Percentiles rank a stretch among this genome's conserved stretches.
These are phyloP conservation scores for Rutpela maculata DNA, from an alignment of 2,888 invertebrate genomes.

Conservation along the genomic window DNA sequence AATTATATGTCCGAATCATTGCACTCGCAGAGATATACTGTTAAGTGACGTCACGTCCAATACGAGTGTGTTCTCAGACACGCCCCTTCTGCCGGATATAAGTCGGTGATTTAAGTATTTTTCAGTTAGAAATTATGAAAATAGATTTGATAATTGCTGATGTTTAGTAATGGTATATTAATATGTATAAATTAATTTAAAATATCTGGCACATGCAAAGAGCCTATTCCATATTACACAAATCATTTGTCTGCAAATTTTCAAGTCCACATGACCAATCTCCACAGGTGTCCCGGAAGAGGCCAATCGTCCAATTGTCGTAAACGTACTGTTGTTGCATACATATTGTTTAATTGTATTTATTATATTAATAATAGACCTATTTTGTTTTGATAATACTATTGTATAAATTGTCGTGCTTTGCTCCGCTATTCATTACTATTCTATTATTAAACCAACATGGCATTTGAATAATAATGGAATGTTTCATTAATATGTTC, in stretches of 20 bases:
- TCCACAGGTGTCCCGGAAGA: constrained; percentile 46
- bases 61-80: too few species aligned
- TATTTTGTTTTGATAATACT: constrained; percentile 12
- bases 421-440: constrained; percentile 19
- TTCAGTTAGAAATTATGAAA: too few species aligned
- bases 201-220: too few species aligned
- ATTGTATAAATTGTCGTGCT: constrained; percentile 20
- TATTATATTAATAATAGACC: constrained; percentile 33
- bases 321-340: constrained; percentile 24
- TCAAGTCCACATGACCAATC: not conserved
- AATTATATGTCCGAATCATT: too few species aligned
- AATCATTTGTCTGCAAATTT: not conserved
- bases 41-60: too few species aligned
- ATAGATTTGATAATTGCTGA: too few species aligned
- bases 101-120: too few species aligned
- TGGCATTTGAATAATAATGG: constrained; percentile 24
- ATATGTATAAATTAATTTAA: too few species aligned
- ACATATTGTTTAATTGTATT: constrained; percentile 19
- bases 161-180: too few species aligned
- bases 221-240: too few species aligned
- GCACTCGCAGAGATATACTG: too few species aligned
- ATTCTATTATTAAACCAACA: constrained; percentile 13
- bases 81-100: too few species aligned
- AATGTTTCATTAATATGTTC: constrained; percentile 1
- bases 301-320: constrained; percentile 39